Base-by-base conservation (phyloP, 1,140 invertebrate species). In the Aphis gossypii region DNA sequence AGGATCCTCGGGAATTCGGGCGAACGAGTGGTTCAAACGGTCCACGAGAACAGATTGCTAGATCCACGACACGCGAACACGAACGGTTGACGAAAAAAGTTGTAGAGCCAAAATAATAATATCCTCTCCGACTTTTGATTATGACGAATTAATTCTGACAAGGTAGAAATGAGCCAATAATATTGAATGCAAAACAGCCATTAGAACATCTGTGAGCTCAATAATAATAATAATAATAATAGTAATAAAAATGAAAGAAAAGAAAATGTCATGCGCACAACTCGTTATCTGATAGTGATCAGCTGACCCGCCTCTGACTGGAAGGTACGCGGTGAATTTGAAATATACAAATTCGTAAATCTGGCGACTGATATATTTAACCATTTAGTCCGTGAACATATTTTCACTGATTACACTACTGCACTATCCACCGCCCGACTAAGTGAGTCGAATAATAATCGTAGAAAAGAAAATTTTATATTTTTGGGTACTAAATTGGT, bases 151-250 rank as follows among this genome's bases (percentile, higher is more conserved):
- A 84, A 51, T 56, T 86, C 84, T 93, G 92, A 93, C 92, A 93
- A 93, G 92, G 92, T 93, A 93, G 44, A 44, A 41, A 60, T 56
- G 25, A 68, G 51, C 92, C 82, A 93, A 93, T 93, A 93, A 93
- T 93, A 93, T 93, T 56, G 48, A 93, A 93, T 93, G 92, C 35
- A 93, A 93, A 93, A 93, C 92, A 93, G 44, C 92, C 92, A 93
- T 93, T 93, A 21, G 82, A 93, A 93, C 92, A 93, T 93, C 92
- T 93, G 92, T 93, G 92, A 83, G 92, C n/a, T 86, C 92, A 86
- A 93, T 86, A 86, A 86, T 68, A 44, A 90, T 60, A 60, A 90
- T 38, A 48, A 48, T 41, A 86, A 86, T 46, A 87, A 86, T 46
- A 87, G 44, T 46, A 87, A 87, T 44, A 90, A 90, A 41, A 89